phyloP scores from a whole-genome alignment of 1,140 invertebrate species.

The Choristoneura fumiferana region DNA sequence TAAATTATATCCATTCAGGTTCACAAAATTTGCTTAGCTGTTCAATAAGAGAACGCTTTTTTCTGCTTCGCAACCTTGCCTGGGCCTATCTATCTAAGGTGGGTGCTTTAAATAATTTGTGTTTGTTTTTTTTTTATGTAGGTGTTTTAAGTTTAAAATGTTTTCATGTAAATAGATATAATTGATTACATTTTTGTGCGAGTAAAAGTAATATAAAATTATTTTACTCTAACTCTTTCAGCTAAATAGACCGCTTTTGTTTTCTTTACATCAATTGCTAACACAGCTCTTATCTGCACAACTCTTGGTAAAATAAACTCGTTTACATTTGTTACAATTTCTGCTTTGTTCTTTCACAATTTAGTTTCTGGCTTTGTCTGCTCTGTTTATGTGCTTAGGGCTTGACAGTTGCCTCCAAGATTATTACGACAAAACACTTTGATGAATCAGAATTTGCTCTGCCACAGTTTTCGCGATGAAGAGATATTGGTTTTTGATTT shows the following conservation, averaged over 20 bases:
- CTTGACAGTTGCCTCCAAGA: conserved; percentile 16
- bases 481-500: not conserved
- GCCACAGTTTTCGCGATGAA: not conserved
- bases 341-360: conserved; percentile 41
- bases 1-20: too few relatives aligned
- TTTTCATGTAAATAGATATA: too few relatives aligned
- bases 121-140: too few relatives aligned
- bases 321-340: conserved; percentile 55
- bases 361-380: conserved; percentile 18
- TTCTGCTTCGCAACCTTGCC: too few relatives aligned
- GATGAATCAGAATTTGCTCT: not conserved
- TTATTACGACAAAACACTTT: conserved; percentile 9
- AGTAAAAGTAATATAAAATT: too few relatives aligned
- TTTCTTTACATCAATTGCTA: conserved; percentile 10
- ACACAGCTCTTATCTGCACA: conserved; percentile 38
- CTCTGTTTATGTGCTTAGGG: conserved; percentile 16
- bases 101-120: too few relatives aligned
- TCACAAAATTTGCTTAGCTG: too few relatives aligned
- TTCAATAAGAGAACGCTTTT: too few relatives aligned
- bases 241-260: conserved; percentile 3
- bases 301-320: conserved; percentile 48
- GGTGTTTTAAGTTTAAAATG: too few relatives aligned
- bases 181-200: too few relatives aligned
- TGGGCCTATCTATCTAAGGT: too few relatives aligned
- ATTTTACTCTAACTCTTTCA: too few relatives aligned